Evolutionary conservation across 2,888 invertebrate genomes (phyloP), one percentile per base, ranked within the genome.

Genomic region (Sesamia inferens): DNA sequence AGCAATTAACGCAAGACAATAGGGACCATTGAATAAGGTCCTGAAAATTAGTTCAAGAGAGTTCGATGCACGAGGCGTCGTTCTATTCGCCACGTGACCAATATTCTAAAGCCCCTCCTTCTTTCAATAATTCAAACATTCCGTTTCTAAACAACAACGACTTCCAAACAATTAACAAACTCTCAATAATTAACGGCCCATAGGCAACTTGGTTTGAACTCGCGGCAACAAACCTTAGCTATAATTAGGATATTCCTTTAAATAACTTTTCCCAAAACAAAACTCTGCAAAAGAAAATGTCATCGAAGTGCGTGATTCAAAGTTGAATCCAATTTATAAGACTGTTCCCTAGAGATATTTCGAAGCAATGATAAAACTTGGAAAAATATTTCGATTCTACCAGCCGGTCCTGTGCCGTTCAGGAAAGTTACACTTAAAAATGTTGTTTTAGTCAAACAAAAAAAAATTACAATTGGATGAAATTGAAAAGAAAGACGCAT

Each of bases 251-350:
- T 72, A 74, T 74, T 79, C 82, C 72, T 80, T 80, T 55, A 77
- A 81, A 82, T 72, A 84, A 83, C 68, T 71, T 83, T 81, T 77
- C 68, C 75, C 72, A 76, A 83, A 84, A 84, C 82, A 87, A 88
- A 88, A 88, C 82, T 79, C 78, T 81, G 85, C 78, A 75, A 80
- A 82, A 85, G 86, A 87, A 87, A 88, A 88, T 87, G 86, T 84
- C 85, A 88, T 86, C 89, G 82, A 88, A 90, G 89, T 91, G 92
- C 90, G 92, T 92, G 92, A 94, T 93, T 94, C 92, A 87, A 93
- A 95, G 92, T 94, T 92, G 88, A 93, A 96, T 95, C 96, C 96
- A 96, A 96, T 96, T 94, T 93, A 90, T 89, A 92, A 91, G 92
- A 95, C 94, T 90, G 94, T 91, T 89, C 96, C 93, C 96, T 83